Evolutionary conservation across 2,888 invertebrate genomes (phyloP).

Genomic region (Phasia obesa): DNA sequence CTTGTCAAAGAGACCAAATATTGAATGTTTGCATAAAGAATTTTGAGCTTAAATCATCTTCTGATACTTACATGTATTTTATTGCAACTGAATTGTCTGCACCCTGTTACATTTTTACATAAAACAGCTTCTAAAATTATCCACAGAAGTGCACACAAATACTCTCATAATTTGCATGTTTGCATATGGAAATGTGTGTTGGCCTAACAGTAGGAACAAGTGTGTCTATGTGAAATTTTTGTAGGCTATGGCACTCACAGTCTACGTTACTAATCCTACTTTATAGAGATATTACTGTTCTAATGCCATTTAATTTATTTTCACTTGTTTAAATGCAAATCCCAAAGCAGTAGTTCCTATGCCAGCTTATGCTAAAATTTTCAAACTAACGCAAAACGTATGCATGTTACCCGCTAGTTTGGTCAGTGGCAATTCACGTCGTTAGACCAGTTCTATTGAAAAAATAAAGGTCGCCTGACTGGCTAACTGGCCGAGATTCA

Average conservation of each 20-base stretch:
- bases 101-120: neutral
- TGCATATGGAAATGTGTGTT: neutral
- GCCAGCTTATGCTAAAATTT: conserved; percentile 22
- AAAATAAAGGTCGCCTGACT: no score
- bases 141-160: neutral
- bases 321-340: conserved; percentile 67
- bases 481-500: no score
- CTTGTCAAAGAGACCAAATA: no score
- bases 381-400: neutral
- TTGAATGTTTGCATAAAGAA: no score
- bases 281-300: conserved; percentile 62
- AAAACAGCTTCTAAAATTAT: conserved; percentile 6
- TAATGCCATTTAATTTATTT: conserved; percentile 71
- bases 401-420: neutral
- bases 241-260: conserved; percentile 32
- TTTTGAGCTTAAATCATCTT: neutral
- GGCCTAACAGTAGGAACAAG: neutral
- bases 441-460: neutral
- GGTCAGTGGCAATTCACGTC: no score
- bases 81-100: neutral
- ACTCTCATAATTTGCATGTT: neutral
- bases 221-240: neutral
- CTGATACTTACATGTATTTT: no score
- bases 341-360: conserved; percentile 49
- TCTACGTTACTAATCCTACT: conserved; percentile 60